Evolutionary conservation across 2,113 vertebrate genomes (phyloP).

Genomic region (Tupaia tana): DNA sequence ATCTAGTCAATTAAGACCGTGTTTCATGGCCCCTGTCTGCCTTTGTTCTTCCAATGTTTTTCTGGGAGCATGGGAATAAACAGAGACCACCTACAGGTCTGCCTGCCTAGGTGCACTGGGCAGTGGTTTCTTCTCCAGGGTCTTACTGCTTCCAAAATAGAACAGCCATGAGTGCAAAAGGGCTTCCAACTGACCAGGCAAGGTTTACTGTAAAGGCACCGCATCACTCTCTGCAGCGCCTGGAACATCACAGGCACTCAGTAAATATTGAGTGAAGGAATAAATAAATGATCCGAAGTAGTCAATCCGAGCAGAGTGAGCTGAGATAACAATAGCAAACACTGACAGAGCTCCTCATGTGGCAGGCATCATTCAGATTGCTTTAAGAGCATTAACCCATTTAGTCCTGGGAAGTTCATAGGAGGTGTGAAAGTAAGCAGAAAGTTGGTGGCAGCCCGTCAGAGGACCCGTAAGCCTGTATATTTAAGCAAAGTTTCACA

Average conservation of each 20-base stretch:
- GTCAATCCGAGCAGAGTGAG: slow-evolving; percentile 30
- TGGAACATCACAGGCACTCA: slow-evolving; percentile 26
- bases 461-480: neutral
- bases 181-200: neutral
- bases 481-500: neutral
- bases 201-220: slow-evolving; percentile 32
- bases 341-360: neutral
- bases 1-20: accelerated
- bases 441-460: neutral
- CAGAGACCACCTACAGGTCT: neutral
- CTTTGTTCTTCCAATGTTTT: neutral
- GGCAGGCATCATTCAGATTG: neutral
- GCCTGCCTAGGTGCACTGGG: neutral
- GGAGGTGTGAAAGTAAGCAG: neutral
- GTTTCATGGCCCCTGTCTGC: neutral
- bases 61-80: neutral
- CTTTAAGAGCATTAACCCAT: slow-evolving; percentile 32
- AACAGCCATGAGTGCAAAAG: neutral
- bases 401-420: neutral
- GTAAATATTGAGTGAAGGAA: slow-evolving; percentile 51
- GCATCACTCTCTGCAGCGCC: neutral
- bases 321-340: slow-evolving; percentile 31
- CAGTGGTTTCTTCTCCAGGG: neutral
- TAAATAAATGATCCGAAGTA: slow-evolving; percentile 48
- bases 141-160: neutral